Conservation (phyloP, 2,113 vertebrate genomes). For the Atractosteus spatula region DNA sequence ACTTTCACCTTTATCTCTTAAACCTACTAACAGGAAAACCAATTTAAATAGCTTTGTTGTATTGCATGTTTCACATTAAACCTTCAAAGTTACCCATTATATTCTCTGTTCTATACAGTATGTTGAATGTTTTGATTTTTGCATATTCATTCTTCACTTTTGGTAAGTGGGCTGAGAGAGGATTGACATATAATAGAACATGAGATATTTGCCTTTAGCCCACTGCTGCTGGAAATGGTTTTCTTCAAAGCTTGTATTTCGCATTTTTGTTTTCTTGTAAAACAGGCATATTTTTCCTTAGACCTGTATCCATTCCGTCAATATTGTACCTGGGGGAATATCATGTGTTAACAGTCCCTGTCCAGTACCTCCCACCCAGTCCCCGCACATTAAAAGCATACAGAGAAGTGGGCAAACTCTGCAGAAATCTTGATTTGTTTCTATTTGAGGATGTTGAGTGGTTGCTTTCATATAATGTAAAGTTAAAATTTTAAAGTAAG, state of each 20-base stretch:
- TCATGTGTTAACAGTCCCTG: not conserved
- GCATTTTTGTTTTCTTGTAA: not conserved
- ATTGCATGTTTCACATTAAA: not conserved
- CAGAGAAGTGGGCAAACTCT: too few relatives aligned
- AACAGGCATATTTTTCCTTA: not conserved
- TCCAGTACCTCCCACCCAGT: too few relatives aligned
- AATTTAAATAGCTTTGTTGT: not conserved
- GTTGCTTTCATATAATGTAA: too few relatives aligned
- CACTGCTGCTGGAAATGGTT: not conserved
- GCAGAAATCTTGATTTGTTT: too few relatives aligned
- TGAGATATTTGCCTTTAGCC: not conserved
- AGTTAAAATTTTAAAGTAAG: too few relatives aligned
- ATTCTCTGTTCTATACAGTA: not conserved
- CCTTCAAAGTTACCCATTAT: not conserved
- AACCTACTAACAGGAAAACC: too few relatives aligned
- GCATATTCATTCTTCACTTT: not conserved
- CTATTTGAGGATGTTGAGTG: too few relatives aligned
- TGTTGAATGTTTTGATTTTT: not conserved
- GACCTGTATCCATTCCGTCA: not conserved
- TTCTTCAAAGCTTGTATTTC: not conserved
- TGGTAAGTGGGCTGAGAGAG: not conserved
- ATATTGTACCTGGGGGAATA: not conserved
- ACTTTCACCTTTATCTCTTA: too few relatives aligned
- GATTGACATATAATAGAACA: not conserved
- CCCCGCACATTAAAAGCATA: too few relatives aligned